Evolutionary conservation across 2,113 vertebrate species (phyloP), one percentile per base, ranked within the genome.

Genomic region (Ardeotis arabs): DNA sequence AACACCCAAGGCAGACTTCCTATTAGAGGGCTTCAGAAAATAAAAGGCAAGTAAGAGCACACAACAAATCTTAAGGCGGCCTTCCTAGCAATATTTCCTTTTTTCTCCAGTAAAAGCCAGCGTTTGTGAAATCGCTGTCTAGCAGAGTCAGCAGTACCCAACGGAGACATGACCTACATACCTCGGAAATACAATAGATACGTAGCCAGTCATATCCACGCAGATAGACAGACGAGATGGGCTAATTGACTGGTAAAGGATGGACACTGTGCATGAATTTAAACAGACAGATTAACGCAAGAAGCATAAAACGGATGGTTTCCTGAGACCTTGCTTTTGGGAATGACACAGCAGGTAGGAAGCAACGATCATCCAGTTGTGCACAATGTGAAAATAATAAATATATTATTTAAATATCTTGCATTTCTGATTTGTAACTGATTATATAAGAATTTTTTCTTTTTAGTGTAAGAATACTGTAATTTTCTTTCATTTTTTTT

Each of bases 111-210:
- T 69, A 96, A 93, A 93, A 95, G 81, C 14, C 55, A 44, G 93
- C 11, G 2, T 94, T 93, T 60, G 62, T 93, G 67, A 93, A 95
- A 96, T 13, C 79, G 83, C 85, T 84, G 80, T 91, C 81, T 84
- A 68, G 87, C 74, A 33, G 90, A 96, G 89, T 97, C 96, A 97
- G 94, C 93, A 91, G 83, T 78, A 85, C 81, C 91, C 93, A 94
- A 94, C 75, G 79, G 83, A 96, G 87, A 95, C 37, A 23, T 96
- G 95, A 97, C 96, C 95, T 97, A 97, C 89, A 95, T 97, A 97
- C 89, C 91, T 95, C 19, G 1, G 78, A 87, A 97, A 94, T 74
- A 95, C 84, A 95, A 87, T 69, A 73, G 95, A 86, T 76, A 75
- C 3, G 3, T 68, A 94, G 66, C 53, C 74, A 58, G 50, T 75